Evolutionary conservation across 2,888 invertebrate genomes (phyloP), one percentile per base, ranked within the genome.

Genomic region (Ennomos quercinarius): DNA sequence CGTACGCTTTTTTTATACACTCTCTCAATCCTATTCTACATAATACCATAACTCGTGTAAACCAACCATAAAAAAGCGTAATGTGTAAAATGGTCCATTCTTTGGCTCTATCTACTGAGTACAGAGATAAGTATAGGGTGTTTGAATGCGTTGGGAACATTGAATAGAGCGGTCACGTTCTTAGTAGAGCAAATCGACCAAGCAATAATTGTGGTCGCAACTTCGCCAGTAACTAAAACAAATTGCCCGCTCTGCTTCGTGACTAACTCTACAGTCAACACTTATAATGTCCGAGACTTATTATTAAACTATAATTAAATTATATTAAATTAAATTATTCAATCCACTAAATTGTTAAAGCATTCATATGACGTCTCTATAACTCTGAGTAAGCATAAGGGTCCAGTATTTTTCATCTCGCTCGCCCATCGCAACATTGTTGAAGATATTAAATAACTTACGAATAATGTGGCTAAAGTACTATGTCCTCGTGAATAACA

Each of bases 121-220:
- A 52, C 60, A 39, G 53, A 59, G 64, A 61, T 55, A 51, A 57
- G 58, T 50, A 50, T 45, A 58, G 59, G 42, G 60, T 62, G 53
- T 53, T 27, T 68, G 64, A 66, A 66, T 64, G 54, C 61, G 51
- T 51, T 35, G 50, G 42, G 51, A 57, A 56, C 63, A 67, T 64
- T 63, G 62, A 70, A 72, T 67, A 68, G 68, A 71, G 73, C 64
- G 73, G 71, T 75, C 76, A 76, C 73, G 68, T 70, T 69, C 59
- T 69, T 67, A 62, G 70, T 73, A 67, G 67, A 69, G 67, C 73
- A 76, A 76, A 75, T 72, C 74, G 74, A 70, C 68, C 66, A 57
- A 66, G 67, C 63, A 72, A 72, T 70, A 66, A 69, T 64, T 70
- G 70, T 70, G 66, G 70, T 73, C 63, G 70, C 65, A 63, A 56